Evolutionary conservation across 1,140 invertebrate genomes (phyloP).

Genomic region (Panonychus citri): DNA sequence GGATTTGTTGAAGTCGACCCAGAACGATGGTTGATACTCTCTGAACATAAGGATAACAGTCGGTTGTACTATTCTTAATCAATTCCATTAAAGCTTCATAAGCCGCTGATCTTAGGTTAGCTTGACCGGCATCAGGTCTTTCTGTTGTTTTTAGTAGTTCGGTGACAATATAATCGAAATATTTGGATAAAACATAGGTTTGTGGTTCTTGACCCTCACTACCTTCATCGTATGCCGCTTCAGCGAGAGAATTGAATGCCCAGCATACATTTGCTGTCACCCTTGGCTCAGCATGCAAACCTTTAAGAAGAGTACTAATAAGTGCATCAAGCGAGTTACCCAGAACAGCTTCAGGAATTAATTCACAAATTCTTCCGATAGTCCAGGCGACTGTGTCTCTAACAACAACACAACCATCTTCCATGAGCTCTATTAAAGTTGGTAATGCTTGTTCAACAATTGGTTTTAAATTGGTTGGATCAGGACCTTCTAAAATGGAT

Average conservation of each 20-base stretch:
- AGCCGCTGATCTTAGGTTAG: conserved; percentile 65
- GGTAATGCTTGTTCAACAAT: conserved; percentile 89
- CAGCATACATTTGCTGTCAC: conserved; percentile 98
- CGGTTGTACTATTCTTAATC: conserved; percentile 93
- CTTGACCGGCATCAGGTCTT: conserved; percentile 33
- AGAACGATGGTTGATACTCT: conserved; percentile 87
- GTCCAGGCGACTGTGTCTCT: conserved; percentile 95
- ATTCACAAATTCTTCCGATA: conserved; percentile 87
- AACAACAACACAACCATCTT: conserved; percentile 73
- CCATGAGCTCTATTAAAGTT: conserved; percentile 77
- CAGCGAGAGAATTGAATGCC: conserved; percentile 91
- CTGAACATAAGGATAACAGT: conserved; percentile 90
- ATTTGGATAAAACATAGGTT: conserved; percentile 77
- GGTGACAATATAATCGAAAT: conserved; percentile 78
- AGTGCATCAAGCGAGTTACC: conserved; percentile 56
- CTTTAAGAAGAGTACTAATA: conserved; percentile 65
- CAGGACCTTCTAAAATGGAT: conserved; percentile 81
- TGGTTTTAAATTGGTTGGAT: conserved; percentile 59
- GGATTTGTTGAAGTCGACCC: conserved; percentile 65
- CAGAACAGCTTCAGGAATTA: conserved; percentile 86
- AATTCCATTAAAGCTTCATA: conserved; percentile 99
- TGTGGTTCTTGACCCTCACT: conserved; percentile 47
- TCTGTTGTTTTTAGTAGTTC: conserved; percentile 82
- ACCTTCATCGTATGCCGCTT: conserved; percentile 82
- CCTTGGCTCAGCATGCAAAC: conserved; percentile 62